Percentiles rank a stretch among this genome's conserved stretches.
These are phyloP conservation scores for Drosophila neotestacea DNA, from an alignment of 2,888 invertebrate species.

Conservation along the genomic window DNA sequence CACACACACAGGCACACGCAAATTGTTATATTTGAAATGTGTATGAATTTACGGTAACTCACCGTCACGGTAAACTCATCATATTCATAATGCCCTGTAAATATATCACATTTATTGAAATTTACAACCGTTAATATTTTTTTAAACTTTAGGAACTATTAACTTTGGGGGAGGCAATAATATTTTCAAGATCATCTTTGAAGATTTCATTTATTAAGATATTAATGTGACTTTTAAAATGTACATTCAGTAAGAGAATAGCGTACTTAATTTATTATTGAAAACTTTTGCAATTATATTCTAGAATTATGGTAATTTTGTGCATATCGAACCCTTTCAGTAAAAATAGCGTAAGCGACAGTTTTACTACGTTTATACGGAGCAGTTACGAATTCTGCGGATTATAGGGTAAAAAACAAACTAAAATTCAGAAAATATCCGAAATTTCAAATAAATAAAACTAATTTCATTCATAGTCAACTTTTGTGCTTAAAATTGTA, in stretches of 20 bases:
- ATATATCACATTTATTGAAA: constrained; percentile 58
- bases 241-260: neutral
- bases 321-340: too few species aligned
- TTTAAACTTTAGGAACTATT: neutral
- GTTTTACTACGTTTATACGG: too few species aligned
- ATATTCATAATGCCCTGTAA: constrained; percentile 47
- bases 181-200: neutral
- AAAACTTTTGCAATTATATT: too few species aligned
- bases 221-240: neutral
- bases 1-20: constrained; percentile 23
- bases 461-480: too few species aligned
- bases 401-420: too few species aligned
- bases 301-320: constrained; percentile 33
- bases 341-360: too few species aligned
- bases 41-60: constrained; percentile 63
- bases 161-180: too few species aligned
- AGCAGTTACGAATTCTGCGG: too few species aligned
- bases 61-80: constrained; percentile 39
- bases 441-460: too few species aligned
- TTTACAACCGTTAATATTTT: constrained; percentile 33
- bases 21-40: constrained; percentile 65
- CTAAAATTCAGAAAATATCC: too few species aligned
- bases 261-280: constrained; percentile 1
- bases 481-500: too few species aligned
- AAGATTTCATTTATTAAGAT: constrained; percentile 10